These are phyloP conservation scores for Pararge aegeria DNA, from an alignment of 1,140 invertebrate species.

Conservation along the genomic window DNA sequence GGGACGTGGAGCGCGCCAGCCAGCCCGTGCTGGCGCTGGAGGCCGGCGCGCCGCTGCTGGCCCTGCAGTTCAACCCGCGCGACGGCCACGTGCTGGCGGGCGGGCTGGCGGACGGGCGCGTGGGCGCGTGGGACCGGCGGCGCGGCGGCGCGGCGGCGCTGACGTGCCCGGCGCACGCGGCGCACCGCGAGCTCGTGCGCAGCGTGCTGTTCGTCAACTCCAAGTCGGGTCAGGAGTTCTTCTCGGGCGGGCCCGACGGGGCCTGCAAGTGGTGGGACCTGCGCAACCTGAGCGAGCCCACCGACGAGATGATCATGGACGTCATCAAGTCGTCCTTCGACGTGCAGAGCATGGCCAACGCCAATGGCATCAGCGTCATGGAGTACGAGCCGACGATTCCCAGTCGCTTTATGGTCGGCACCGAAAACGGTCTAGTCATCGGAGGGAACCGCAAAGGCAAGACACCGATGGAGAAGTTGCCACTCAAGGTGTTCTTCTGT, in stretches of 20 bases:
- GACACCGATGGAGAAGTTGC: conserved; percentile 88
- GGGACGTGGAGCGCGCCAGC: conserved; percentile 96
- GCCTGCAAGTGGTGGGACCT: conserved; percentile 93
- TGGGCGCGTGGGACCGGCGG: conserved; percentile 89
- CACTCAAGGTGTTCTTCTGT: conserved; percentile 79
- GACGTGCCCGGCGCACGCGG: conserved; percentile 82
- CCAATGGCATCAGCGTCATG: conserved; percentile 88
- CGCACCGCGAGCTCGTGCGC: conserved; percentile 89
- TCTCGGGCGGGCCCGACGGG: conserved; percentile 93
- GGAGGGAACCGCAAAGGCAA: conserved; percentile 91
- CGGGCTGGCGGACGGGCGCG: conserved; percentile 63
- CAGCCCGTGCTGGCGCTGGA: conserved; percentile 87
- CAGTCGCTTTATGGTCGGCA: conserved; percentile 88
- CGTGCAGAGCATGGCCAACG: conserved; percentile 84
- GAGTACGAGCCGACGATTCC: conserved; percentile 95
- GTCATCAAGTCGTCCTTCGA: conserved; percentile 83
- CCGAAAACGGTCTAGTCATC: conserved; percentile 89
- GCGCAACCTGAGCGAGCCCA: conserved; percentile 88
- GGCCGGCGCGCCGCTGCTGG: conserved; percentile 86
- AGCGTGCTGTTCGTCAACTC: conserved; percentile 90
- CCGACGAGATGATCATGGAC: conserved; percentile 91
- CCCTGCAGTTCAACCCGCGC: conserved; percentile 94
- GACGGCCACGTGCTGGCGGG: conserved; percentile 87
- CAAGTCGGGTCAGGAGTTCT: conserved; percentile 92
- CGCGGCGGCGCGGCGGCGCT: conserved; percentile 83